These are phyloP conservation scores for Ictalurus punctatus DNA, from an alignment of 2,113 vertebrate genomes.

Conservation along the genomic window DNA sequence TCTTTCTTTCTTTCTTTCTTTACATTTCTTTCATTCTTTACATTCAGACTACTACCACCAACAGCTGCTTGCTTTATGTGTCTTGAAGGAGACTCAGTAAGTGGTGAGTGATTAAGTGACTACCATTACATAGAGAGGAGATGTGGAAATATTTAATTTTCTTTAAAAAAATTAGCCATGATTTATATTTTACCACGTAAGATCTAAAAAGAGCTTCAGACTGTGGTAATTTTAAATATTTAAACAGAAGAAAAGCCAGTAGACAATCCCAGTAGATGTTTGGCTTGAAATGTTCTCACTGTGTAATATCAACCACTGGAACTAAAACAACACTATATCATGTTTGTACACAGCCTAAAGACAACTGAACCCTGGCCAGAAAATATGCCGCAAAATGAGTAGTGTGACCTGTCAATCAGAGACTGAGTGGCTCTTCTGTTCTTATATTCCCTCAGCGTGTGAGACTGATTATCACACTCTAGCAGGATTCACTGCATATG, in stretches of 20 bases:
- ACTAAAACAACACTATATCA: constrained; percentile 15
- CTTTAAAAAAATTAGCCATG: background rate
- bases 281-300: background rate
- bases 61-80: too few relatives aligned
- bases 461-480: constrained; percentile 38
- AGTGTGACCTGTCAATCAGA: constrained; percentile 38
- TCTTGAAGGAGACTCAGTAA: too few relatives aligned
- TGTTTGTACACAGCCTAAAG: constrained; percentile 29
- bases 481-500: constrained; percentile 9
- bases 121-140: background rate
- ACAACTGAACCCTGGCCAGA: constrained; percentile 20
- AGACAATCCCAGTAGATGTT: background rate
- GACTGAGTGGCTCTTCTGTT: constrained; percentile 20
- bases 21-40: background rate
- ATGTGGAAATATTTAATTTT: background rate
- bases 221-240: background rate
- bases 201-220: background rate
- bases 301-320: constrained; percentile 1
- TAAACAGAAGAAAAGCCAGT: background rate
- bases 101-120: background rate
- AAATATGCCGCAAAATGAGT: constrained; percentile 2
- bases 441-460: constrained; percentile 28
- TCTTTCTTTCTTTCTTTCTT: background rate
- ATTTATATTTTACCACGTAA: background rate
- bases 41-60: background rate